Base-by-base conservation (phyloP, 2,113 vertebrate species). In the Peromyscus polionotus region DNA sequence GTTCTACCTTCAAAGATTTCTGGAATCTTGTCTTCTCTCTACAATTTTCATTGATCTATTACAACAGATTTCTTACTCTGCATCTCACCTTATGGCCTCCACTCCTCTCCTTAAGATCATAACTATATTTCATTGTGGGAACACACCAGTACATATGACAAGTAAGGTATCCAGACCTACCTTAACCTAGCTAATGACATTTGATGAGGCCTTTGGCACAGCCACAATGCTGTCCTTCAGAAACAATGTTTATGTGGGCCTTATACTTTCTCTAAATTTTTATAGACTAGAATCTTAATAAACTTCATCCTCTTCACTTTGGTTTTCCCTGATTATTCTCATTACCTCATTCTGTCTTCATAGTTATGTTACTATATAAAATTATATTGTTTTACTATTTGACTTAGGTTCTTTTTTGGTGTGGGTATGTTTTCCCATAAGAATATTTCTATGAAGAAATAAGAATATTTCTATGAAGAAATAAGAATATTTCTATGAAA, bases 1-100 rank as follows among this genome's bases (percentile, higher is more conserved):
- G 7, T 5, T 65, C 39, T 65, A 42, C 16, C 81, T 83, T 57
- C 77, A 20, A 63, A 85, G 63, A 5, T 45, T 2, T 39, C 36
- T 31, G 77, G 24, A 75, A 79, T 70, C 45, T 68, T 33, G 59
- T 61, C 17, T 1, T 7, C 51, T 3, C 24, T 79, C 31, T 51
- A 76, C 28, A 91, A 8, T 65, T 31, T 75, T 72, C 26, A 45
- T 36, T 36, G 26, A 48, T 70, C 3, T 31, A 28, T 12, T 48
- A 4, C 48, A 79, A 76, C 0, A 84, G 26, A 1, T 16, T 20
- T 85, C 26, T 84, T 42, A 63, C 39, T 84, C 13, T 77, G 33
- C 0, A 12, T 65, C 42, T 67, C 5, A 11, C 10, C 0, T 73
- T 39, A 5, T 10, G 31, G 6, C 7, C 16, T 70, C n/a, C 5